phyloP scores from a whole-genome alignment of 1,140 invertebrate species.

The Phymastichus coffea region DNA sequence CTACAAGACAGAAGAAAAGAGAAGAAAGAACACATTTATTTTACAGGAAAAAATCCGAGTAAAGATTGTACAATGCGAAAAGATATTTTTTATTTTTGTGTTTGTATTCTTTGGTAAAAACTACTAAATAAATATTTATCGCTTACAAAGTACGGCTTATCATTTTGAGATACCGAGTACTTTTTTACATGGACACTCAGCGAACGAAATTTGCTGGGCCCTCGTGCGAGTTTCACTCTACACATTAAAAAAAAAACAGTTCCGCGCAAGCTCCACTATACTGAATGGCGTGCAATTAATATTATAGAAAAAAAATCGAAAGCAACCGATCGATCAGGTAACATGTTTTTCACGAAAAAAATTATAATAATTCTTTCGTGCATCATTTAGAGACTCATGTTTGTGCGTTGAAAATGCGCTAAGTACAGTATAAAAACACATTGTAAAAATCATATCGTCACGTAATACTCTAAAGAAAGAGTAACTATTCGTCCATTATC shows the following conservation, averaged over 20 bases:
- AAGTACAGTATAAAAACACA: conserved; percentile 10
- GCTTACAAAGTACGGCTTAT: conserved; percentile 35
- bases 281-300: not conserved
- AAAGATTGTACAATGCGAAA: conserved; percentile 41
- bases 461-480: conserved; percentile 13
- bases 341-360: not conserved
- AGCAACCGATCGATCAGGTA: conserved; percentile 4
- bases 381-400: not conserved
- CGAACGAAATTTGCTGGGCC: not conserved
- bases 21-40: conserved; percentile 33
- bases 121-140: conserved; percentile 56
- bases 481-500: not conserved
- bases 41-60: conserved; percentile 34
- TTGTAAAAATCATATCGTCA: not conserved
- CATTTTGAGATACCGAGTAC: conserved; percentile 15
- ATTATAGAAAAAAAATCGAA: not conserved
- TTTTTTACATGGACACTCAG: conserved; percentile 10
- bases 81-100: conserved; percentile 34
- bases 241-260: conserved; percentile 1
- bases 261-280: conserved; percentile 5
- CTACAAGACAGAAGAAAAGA: conserved; percentile 17
- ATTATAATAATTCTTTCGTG: not conserved
- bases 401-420: not conserved
- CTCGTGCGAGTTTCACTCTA: conserved; percentile 20
- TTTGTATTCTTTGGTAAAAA: conserved; percentile 54